These are phyloP conservation scores for Anser brachyrhynchus DNA, from an alignment of 2,113 vertebrate species.

Conservation along the genomic window DNA sequence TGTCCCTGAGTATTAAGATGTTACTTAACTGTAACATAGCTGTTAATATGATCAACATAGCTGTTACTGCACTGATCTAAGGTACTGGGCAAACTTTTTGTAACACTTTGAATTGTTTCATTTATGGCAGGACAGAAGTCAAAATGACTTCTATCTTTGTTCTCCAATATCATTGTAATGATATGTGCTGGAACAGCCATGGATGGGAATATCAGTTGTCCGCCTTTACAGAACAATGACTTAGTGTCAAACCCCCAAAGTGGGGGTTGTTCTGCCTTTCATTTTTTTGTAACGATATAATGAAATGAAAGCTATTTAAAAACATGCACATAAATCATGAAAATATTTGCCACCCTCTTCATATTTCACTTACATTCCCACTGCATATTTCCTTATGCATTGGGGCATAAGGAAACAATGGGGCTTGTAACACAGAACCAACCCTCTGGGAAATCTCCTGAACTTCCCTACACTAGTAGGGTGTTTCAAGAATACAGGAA, in stretches of 20 bases:
- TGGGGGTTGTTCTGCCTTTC: neutral
- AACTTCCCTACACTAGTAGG: neutral
- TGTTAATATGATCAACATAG: neutral
- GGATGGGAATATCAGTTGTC: neutral
- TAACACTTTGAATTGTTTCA: conserved; percentile 23
- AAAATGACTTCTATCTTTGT: conserved; percentile 35
- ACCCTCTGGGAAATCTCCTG: neutral
- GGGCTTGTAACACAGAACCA: neutral
- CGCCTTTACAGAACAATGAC: conserved; percentile 8
- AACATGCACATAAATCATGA: neutral
- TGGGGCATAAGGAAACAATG: too few relatives aligned
- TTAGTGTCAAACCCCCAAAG: neutral
- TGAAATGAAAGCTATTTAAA: neutral
- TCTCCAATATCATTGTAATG: neutral
- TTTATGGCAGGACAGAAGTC: conserved; percentile 34
- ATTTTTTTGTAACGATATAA: neutral
- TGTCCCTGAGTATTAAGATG: conserved; percentile 52
- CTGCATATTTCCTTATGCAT: neutral
- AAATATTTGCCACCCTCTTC: neutral
- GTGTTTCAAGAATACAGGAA: neutral
- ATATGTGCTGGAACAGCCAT: neutral
- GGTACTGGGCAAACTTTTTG: conserved; percentile 26
- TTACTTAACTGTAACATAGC: too few relatives aligned
- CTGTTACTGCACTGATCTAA: conserved; percentile 26
- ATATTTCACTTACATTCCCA: neutral